phyloP scores from a whole-genome alignment of 1,140 invertebrate genomes.

The Uloborus diversus region DNA sequence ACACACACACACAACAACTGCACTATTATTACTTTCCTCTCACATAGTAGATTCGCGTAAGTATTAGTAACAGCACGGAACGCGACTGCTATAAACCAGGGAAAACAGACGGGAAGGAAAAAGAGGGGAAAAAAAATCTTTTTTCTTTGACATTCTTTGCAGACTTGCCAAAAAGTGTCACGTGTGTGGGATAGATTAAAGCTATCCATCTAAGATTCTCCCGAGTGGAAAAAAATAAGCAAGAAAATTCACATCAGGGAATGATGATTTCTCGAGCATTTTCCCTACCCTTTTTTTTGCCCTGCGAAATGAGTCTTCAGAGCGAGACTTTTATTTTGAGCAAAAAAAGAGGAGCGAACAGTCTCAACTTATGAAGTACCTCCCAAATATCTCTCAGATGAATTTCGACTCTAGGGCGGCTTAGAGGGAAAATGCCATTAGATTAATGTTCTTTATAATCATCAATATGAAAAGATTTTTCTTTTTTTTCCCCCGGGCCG shows the following conservation, averaged over 20 bases:
- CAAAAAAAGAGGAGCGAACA: no score
- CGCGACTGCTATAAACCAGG: not conserved
- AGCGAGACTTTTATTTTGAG: no score
- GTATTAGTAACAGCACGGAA: no score
- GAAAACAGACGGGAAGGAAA: not conserved
- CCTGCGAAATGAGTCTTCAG: conserved; percentile 20
- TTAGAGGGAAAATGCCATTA: no score
- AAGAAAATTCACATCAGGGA: conserved; percentile 4
- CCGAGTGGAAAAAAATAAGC: not conserved
- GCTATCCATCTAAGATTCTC: conserved; percentile 11
- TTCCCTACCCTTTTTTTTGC: not conserved
- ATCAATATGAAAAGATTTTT: no score
- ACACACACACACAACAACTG: not conserved
- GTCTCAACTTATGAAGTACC: no score
- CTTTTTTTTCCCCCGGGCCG: no score
- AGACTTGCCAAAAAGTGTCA: conserved; percentile 32
- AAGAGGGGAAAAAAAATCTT: not conserved
- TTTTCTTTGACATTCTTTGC: conserved; percentile 20
- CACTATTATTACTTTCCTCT: conserved; percentile 30
- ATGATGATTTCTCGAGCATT: conserved; percentile 33
- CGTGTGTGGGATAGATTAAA: conserved; percentile 42
- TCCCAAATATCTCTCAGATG: no score
- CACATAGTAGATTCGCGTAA: conserved; percentile 43
- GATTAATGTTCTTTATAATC: no score
- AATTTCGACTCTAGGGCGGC: no score